Evolutionary conservation across 2,113 vertebrate genomes (phyloP).

Genomic region (Sapajus apella): DNA sequence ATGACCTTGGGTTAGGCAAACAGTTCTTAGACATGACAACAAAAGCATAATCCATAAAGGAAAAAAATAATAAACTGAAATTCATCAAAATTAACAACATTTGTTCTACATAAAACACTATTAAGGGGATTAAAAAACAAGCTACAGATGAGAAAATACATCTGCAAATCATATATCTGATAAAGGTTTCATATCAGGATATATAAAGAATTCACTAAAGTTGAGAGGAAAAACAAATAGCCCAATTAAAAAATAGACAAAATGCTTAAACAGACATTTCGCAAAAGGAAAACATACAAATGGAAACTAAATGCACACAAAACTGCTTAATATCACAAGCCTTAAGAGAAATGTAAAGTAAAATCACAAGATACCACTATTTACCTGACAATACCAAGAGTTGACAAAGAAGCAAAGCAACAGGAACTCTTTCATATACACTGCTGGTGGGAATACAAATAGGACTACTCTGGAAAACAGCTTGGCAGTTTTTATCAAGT

Average conservation of each 20-base stretch:
- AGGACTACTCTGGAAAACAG: background rate
- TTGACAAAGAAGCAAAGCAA: background rate
- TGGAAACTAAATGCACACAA: background rate
- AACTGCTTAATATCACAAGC: background rate
- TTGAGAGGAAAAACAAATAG: constrained; percentile 7
- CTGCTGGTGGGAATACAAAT: constrained; percentile 22
- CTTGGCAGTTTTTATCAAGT: background rate
- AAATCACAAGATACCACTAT: background rate
- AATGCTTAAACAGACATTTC: background rate
- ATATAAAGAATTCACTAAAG: constrained; percentile 1
- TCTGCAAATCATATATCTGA: constrained; percentile 5
- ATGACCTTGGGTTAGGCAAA: background rate
- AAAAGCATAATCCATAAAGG: constrained; percentile 21
- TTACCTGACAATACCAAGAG: background rate
- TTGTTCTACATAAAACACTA: background rate
- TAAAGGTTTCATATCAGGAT: background rate
- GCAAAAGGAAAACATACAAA: background rate
- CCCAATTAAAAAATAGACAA: constrained; percentile 18
- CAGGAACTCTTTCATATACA: background rate
- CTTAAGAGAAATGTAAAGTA: background rate
- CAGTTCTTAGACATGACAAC: background rate
- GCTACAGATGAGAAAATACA: background rate
- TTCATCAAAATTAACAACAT: constrained; percentile 31
- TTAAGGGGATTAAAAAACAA: background rate
- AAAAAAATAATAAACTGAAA: constrained; percentile 10